Evolutionary conservation across 2,888 invertebrate species (phyloP).

Genomic region (Dicyrtomina minuta): DNA sequence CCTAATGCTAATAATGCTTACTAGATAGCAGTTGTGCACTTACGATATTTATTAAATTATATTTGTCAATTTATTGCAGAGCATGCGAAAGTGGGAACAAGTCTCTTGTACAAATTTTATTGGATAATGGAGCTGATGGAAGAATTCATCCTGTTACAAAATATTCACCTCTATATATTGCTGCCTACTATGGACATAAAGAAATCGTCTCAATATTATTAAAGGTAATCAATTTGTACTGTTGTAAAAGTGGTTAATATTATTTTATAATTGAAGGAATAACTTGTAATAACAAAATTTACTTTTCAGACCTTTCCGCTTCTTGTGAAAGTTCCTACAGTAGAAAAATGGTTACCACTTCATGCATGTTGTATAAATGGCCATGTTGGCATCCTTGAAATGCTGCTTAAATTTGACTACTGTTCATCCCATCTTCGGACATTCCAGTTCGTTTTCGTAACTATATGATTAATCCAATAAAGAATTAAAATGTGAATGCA

Average conservation of each 20-base stretch:
- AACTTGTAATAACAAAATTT: slow-evolving; percentile 1
- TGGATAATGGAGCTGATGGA: slow-evolving; percentile 83
- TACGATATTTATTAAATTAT: background rate
- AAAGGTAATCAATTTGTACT: slow-evolving; percentile 57
- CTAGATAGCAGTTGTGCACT: background rate
- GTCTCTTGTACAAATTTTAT: slow-evolving; percentile 72
- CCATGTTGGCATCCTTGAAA: slow-evolving; percentile 73
- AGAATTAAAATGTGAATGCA: too few species aligned
- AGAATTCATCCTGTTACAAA: slow-evolving; percentile 85
- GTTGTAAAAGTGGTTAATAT: background rate
- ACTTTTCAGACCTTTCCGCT: slow-evolving; percentile 71
- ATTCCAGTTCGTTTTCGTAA: slow-evolving; percentile 61
- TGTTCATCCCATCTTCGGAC: slow-evolving; percentile 69
- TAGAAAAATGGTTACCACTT: slow-evolving; percentile 87
- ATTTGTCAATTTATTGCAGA: slow-evolving; percentile 15
- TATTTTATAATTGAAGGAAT: background rate
- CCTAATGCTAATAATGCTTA: background rate
- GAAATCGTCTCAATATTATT: slow-evolving; percentile 75
- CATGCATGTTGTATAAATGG: slow-evolving; percentile 92
- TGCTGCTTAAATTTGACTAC: slow-evolving; percentile 76
- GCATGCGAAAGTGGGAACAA: slow-evolving; percentile 83
- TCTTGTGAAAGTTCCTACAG: slow-evolving; percentile 79
- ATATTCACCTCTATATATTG: slow-evolving; percentile 89
- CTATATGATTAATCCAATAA: too few species aligned
- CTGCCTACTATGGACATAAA: slow-evolving; percentile 80